Conservation (phyloP, 1,140 invertebrate species). For the Argopecten irradians region DNA sequence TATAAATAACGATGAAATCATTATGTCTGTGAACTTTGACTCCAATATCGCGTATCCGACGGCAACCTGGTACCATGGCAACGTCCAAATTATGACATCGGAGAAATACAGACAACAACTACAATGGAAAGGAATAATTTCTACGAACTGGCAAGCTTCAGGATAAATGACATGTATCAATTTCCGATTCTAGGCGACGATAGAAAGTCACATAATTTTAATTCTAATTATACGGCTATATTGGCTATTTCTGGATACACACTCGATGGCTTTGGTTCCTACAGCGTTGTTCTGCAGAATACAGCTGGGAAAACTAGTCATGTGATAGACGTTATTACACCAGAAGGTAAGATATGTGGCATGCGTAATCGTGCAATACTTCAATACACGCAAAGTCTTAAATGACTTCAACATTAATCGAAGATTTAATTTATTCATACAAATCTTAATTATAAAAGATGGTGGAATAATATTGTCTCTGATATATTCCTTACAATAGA, state of each 20-base stretch:
- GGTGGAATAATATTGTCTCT: too few species aligned
- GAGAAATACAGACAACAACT: not conserved
- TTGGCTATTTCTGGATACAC: not conserved
- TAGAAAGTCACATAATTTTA: not conserved
- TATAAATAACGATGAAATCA: not conserved
- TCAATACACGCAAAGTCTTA: too few species aligned
- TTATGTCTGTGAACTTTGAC: not conserved
- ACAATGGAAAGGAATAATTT: not conserved
- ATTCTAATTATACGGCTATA: not conserved
- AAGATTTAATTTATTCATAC: too few species aligned
- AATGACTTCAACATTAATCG: too few species aligned
- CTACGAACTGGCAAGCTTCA: not conserved
- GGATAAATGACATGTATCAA: not conserved
- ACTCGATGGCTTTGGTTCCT: not conserved
- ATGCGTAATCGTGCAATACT: not conserved
- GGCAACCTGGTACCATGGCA: not conserved
- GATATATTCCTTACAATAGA: too few species aligned
- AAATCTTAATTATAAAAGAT: too few species aligned
- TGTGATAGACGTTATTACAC: not conserved
- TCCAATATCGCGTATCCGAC: not conserved
- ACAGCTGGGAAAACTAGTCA: not conserved
- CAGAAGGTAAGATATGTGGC: not conserved
- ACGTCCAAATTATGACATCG: not conserved
- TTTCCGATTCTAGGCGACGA: not conserved
- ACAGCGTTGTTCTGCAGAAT: not conserved